Percentiles rank a stretch among this genome's conserved stretches.
These are phyloP conservation scores for Gymnorhina tibicen DNA, from an alignment of 2,113 vertebrate species.

Conservation along the genomic window DNA sequence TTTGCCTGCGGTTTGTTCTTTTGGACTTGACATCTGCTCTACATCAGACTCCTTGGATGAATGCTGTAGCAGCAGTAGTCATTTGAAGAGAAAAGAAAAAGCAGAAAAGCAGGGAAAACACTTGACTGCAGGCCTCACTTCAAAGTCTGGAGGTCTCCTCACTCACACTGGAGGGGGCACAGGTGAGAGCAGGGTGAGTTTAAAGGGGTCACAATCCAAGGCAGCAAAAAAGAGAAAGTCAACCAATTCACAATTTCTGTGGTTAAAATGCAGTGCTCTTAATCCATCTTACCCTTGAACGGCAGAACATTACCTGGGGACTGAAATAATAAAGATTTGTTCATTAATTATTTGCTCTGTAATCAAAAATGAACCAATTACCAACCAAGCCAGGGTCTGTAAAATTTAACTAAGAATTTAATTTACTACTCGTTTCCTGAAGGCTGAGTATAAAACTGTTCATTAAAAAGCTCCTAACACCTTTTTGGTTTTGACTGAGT, in stretches of 20 bases:
- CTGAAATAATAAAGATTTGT: not conserved
- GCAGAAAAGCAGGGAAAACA: not conserved
- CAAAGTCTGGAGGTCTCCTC: not conserved
- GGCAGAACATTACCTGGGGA: not conserved
- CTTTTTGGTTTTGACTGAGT: not conserved
- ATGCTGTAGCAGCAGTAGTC: not conserved
- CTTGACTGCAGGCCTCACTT: not conserved
- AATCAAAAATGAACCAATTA: conserved; percentile 35
- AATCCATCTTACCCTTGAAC: not conserved
- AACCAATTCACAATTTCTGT: not conserved
- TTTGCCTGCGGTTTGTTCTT: conserved; percentile 2
- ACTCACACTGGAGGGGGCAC: not conserved
- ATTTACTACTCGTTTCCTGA: not conserved
- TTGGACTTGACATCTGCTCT: not conserved
- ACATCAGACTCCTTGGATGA: not conserved
- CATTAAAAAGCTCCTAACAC: not conserved
- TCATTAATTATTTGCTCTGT: conserved; percentile 1
- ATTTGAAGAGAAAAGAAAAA: not conserved
- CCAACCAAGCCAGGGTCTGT: not conserved
- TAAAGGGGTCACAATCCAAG: not conserved
- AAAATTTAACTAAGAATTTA: not conserved
- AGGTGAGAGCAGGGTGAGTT: not conserved
- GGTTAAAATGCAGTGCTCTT: not conserved
- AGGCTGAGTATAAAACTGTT: not conserved
- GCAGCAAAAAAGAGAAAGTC: not conserved